A percentile compares a stretch with the other conserved stretches of the same genome.
These are phyloP conservation scores for Euwallacea fornicatus DNA, from an alignment of 1,140 invertebrate genomes.

Conservation along the genomic window DNA sequence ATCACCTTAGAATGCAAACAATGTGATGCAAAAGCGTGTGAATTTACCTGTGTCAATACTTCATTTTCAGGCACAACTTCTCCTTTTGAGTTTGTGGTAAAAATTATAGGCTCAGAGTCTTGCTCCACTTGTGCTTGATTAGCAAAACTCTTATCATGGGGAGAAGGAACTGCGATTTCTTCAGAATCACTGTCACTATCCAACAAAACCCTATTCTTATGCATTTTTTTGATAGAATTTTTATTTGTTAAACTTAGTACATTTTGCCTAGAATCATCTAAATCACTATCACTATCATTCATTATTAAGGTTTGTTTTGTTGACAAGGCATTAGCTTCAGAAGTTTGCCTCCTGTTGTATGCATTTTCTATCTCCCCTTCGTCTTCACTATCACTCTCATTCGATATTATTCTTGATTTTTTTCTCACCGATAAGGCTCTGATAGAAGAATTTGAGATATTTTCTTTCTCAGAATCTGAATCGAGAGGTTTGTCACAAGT, in stretches of 20 bases:
- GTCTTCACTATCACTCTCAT: no score
- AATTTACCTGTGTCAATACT: not conserved
- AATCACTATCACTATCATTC: conserved; percentile 20
- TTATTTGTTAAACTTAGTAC: not conserved
- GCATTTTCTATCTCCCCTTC: no score
- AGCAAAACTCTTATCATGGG: conserved; percentile 36
- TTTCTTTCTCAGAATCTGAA: no score
- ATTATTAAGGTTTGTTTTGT: not conserved
- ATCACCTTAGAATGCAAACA: not conserved
- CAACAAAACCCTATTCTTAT: conserved; percentile 30
- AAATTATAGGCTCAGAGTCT: conserved; percentile 27
- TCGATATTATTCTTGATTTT: no score
- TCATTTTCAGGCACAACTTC: conserved; percentile 35
- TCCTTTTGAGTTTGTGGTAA: conserved; percentile 30
- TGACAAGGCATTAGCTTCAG: no score
- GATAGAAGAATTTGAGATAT: no score
- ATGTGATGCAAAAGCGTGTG: not conserved
- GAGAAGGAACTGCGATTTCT: conserved; percentile 8
- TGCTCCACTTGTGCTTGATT: conserved; percentile 13
- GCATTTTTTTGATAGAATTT: not conserved
- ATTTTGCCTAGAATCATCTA: not conserved
- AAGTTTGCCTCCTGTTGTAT: no score
- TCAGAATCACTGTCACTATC: conserved; percentile 43
- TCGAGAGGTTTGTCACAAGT: no score
- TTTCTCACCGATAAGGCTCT: no score